Base-by-base conservation (phyloP, 64 coral and sea anemone species). In the Actinia equina region DNA sequence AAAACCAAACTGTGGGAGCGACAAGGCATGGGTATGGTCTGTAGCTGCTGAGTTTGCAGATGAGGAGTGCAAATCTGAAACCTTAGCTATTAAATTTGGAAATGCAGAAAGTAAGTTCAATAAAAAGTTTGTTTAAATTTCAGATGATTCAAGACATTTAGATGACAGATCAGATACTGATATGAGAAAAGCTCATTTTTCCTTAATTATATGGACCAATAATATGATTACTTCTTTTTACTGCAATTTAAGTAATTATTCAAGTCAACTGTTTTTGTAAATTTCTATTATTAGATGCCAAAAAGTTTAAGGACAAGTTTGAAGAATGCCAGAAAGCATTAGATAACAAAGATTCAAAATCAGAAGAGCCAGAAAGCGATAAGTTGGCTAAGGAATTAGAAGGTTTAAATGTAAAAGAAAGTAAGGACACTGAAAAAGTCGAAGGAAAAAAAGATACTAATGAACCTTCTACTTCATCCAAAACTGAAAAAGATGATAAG, bases 321-420 rank as follows among this genome's bases (percentile, higher is more conserved):
- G 90, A 93, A 55, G 86, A 88, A 16, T 88, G 89, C 83, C 91
- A 95, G 82, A 84, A 90, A 52, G 82, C 87, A 23, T 37, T 99
- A 43, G 82, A 63, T 18, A 26, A 80, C 79, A 44, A 83, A 55
- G 69, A 59, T 44, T 10, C 69, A 43, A 23, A 43, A 71, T 86
- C 89, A 45, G 88, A 84, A 84, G 93, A 95, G 88, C 89, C 83
- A 20, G 97, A 99, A 69, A 99, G 97, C 82, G 89, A 91, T 46
- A 99, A 99, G 65, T 85, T 99, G 23, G 97, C 93, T 1, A 92
- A 93, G 45, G 97, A 99, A 88, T 82, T 99, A 42, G 93, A 99
- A 86, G 93, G 97, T 23, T 87, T 99, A 26, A 85, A 93, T 43
- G 97, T 99, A 37, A 99, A 95, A 51, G 97, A 95, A 90, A 88